Evolutionary conservation across 2,113 vertebrate genomes (phyloP).

Genomic region (Numida meleagris): DNA sequence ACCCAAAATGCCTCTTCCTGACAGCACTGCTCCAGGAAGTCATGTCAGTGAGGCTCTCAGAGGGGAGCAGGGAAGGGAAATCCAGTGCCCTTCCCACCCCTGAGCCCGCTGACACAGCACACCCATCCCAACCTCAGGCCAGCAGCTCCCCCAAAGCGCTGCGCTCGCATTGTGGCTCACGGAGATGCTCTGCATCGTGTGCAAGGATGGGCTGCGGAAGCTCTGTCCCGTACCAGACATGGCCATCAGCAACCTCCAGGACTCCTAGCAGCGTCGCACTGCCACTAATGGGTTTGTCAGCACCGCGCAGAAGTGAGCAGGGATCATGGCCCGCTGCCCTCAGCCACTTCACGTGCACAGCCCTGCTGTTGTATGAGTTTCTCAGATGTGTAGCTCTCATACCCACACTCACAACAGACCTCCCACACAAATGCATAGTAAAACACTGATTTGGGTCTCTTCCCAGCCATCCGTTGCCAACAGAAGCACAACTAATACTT

Average conservation of each 20-base stretch:
- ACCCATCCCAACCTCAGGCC: neutral
- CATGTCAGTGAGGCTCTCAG: neutral
- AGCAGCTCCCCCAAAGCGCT: slow-evolving; percentile 11
- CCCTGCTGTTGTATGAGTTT: neutral
- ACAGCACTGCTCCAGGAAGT: neutral
- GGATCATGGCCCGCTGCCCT: neutral
- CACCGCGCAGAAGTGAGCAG: neutral
- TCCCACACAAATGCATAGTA: neutral
- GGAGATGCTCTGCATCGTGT: neutral
- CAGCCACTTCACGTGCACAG: neutral
- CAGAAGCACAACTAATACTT: slow-evolving; percentile 18
- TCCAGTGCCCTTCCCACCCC: slow-evolving; percentile 15
- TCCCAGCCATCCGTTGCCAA: neutral
- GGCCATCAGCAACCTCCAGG: neutral
- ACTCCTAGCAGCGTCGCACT: neutral
- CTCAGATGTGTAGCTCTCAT: slow-evolving; percentile 28
- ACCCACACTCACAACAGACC: neutral
- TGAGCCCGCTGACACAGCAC: neutral
- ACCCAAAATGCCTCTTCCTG: slow-evolving; percentile 19
- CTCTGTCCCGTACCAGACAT: neutral
- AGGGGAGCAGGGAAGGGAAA: neutral
- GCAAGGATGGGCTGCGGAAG: neutral
- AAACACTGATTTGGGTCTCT: neutral
- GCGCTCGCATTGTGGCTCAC: neutral
- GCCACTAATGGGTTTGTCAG: slow-evolving; percentile 50